Evolutionary conservation across 2,888 invertebrate species (phyloP).

Genomic region (Eubasilissa splendida): DNA sequence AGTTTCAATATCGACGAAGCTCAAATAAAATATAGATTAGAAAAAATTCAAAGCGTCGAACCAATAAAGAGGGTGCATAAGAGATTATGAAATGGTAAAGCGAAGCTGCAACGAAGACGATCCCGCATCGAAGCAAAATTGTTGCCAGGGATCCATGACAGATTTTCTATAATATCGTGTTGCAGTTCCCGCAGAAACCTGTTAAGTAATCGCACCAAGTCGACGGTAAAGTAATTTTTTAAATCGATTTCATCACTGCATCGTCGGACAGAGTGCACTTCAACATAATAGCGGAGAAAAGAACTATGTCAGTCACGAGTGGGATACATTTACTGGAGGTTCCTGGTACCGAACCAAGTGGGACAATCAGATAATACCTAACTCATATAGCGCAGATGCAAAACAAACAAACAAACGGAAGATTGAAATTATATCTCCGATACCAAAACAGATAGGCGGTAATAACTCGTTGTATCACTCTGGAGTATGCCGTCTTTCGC

Average conservation of each 20-base stretch:
- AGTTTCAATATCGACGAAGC: no score
- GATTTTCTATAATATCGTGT: no score
- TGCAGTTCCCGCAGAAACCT: no score
- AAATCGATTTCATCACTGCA: slow-evolving; percentile 16
- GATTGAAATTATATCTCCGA: slow-evolving; percentile 55
- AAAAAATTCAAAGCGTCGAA: no score
- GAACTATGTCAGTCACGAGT: slow-evolving; percentile 58
- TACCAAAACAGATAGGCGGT: slow-evolving; percentile 46
- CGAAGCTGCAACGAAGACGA: no score
- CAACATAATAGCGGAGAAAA: slow-evolving; percentile 19
- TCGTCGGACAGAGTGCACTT: slow-evolving; percentile 9
- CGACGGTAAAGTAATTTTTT: no score
- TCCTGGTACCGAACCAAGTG: slow-evolving; percentile 38
- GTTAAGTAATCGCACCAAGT: no score
- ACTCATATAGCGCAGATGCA: slow-evolving; percentile 38
- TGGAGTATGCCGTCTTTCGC: slow-evolving; percentile 31
- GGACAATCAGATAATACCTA: slow-evolving; percentile 54
- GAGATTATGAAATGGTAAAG: no score
- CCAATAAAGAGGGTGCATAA: no score
- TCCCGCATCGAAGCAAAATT: no score
- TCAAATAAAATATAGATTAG: no score
- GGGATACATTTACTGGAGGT: slow-evolving; percentile 28
- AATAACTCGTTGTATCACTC: slow-evolving; percentile 50
- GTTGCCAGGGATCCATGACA: no score
- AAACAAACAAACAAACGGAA: slow-evolving; percentile 47